Evolutionary conservation across 1,140 invertebrate genomes (phyloP).

Genomic region (Drosophila rhopaloa): DNA sequence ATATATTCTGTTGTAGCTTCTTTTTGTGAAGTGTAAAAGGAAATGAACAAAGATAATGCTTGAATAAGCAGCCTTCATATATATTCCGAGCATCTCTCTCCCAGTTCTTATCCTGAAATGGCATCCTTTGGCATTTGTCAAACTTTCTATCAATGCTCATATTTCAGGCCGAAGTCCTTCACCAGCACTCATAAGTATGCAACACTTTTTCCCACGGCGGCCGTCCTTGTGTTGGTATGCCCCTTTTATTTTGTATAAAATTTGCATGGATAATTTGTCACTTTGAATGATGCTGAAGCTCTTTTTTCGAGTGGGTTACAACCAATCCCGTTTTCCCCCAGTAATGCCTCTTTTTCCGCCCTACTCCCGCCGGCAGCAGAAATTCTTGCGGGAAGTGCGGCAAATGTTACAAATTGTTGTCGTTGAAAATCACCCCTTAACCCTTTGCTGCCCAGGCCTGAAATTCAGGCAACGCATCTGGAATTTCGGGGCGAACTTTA

Average conservation of each 20-base stretch:
- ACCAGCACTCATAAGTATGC: constrained; percentile 67
- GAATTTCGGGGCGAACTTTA: constrained; percentile 58
- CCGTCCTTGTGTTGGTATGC: not conserved
- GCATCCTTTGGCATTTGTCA: constrained; percentile 63
- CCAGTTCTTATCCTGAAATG: constrained; percentile 4
- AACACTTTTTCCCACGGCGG: constrained; percentile 71
- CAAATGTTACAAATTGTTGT: constrained; percentile 83
- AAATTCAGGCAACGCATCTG: constrained; percentile 38
- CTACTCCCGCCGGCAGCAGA: constrained; percentile 15
- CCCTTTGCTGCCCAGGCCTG: constrained; percentile 17
- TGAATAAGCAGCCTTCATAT: constrained; percentile 39
- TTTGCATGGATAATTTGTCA: constrained; percentile 83
- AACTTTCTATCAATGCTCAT: constrained; percentile 74
- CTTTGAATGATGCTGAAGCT: constrained; percentile 79
- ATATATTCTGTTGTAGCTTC: not conserved
- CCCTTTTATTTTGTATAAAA: constrained; percentile 63
- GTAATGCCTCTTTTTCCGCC: not conserved
- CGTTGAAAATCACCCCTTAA: constrained; percentile 48
- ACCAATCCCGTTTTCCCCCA: constrained; percentile 16
- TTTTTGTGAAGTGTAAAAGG: constrained; percentile 11
- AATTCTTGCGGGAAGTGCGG: constrained; percentile 80
- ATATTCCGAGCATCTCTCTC: not conserved
- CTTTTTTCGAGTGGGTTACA: constrained; percentile 67
- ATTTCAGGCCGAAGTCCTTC: constrained; percentile 59
- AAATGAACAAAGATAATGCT: constrained; percentile 54